Percentiles rank a stretch among this genome's conserved stretches.
phyloP scores from a whole-genome alignment of 1,140 invertebrate genomes.

The Rhynchophorus ferrugineus region DNA sequence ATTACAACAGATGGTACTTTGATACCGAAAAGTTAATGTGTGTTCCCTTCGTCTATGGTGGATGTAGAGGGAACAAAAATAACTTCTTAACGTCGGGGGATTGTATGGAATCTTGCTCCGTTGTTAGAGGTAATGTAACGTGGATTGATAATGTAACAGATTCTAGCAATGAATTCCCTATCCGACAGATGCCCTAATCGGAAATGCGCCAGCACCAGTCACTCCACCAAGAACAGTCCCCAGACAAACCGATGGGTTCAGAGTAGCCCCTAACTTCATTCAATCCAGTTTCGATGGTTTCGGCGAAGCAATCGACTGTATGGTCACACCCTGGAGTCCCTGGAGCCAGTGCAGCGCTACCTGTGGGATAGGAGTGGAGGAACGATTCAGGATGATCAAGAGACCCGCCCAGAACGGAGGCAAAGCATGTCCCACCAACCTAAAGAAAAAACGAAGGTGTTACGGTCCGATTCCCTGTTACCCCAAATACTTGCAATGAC shows the following conservation, averaged over 20 bases:
- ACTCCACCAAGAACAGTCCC: background rate
- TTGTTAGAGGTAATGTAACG: constrained; percentile 44
- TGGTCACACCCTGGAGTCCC: constrained; percentile 62
- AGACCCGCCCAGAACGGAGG: constrained; percentile 59
- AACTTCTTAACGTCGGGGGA: constrained; percentile 75
- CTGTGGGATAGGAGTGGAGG: constrained; percentile 58
- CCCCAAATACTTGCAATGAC: too few relatives aligned
- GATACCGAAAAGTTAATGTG: constrained; percentile 65
- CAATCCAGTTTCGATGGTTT: constrained; percentile 1
- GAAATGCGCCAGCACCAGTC: constrained; percentile 4
- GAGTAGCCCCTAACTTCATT: constrained; percentile 6
- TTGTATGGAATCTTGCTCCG: constrained; percentile 64
- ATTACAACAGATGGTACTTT: constrained; percentile 77
- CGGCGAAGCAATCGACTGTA: constrained; percentile 47
- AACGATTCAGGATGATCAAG: constrained; percentile 53
- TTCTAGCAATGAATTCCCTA: too few relatives aligned
- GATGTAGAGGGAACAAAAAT: constrained; percentile 83
- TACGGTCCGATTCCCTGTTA: constrained; percentile 16
- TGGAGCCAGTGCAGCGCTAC: constrained; percentile 68
- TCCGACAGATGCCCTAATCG: constrained; percentile 26
- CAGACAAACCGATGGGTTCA: background rate
- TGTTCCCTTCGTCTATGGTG: constrained; percentile 76
- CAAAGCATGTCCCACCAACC: constrained; percentile 54
- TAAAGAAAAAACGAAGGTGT: constrained; percentile 48
- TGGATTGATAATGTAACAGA: background rate